Percentiles rank a stretch among this genome's conserved stretches.
Evolutionary conservation across 2,888 invertebrate genomes (phyloP).

Genomic region (Mythimna lalbum): DNA sequence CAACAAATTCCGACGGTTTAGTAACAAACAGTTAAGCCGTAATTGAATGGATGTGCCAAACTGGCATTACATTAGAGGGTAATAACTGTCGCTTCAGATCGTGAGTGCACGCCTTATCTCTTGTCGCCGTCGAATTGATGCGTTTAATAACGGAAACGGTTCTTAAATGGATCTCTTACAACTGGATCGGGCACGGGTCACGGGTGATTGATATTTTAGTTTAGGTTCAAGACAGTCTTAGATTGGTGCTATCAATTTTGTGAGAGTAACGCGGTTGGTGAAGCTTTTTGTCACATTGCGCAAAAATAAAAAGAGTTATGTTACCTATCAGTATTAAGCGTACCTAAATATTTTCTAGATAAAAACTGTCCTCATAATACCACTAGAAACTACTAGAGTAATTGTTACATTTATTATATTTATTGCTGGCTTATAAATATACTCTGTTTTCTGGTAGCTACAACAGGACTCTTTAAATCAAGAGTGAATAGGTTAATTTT

Average conservation of each 20-base stretch:
- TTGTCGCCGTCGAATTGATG: slow-evolving; percentile 82
- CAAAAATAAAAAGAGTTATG: not conserved
- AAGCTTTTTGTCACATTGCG: not conserved
- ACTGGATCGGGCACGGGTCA: slow-evolving; percentile 68
- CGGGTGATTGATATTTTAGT: slow-evolving; percentile 53
- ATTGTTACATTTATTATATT: not conserved
- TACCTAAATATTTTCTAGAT: too few relatives aligned
- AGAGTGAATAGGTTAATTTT: too few relatives aligned
- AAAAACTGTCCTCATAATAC: not conserved
- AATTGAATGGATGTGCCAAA: slow-evolving; percentile 75
- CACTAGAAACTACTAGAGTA: too few relatives aligned
- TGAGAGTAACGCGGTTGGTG: slow-evolving; percentile 10
- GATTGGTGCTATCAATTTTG: slow-evolving; percentile 28
- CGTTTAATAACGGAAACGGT: slow-evolving; percentile 85
- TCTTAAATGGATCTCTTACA: slow-evolving; percentile 66
- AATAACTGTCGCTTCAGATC: slow-evolving; percentile 81
- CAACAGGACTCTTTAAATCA: too few relatives aligned
- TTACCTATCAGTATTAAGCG: not conserved
- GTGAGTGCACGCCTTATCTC: slow-evolving; percentile 85
- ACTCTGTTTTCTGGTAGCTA: too few relatives aligned
- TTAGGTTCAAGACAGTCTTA: slow-evolving; percentile 41
- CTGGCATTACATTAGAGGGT: slow-evolving; percentile 79
- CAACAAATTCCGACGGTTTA: slow-evolving; percentile 53
- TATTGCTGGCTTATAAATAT: not conserved
- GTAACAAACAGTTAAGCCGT: slow-evolving; percentile 69